Conservation (phyloP, 2,113 vertebrate genomes). For the Oncorhynchus tshawytscha region DNA sequence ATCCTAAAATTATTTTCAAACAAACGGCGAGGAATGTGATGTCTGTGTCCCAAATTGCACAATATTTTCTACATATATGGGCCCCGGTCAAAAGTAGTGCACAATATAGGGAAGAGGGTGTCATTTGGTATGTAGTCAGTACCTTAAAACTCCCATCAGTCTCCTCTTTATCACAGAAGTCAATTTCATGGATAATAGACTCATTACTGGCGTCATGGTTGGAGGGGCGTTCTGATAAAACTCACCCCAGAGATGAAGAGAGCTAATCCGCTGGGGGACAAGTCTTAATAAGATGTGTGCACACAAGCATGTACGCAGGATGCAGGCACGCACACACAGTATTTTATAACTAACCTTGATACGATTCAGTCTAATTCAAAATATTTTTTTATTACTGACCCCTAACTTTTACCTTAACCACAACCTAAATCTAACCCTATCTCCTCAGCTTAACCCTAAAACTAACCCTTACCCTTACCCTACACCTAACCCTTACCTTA, state of each 20-base stretch:
- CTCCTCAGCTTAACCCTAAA: too few relatives aligned
- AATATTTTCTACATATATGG: too few relatives aligned
- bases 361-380: too few relatives aligned
- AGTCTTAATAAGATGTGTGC: constrained; percentile 51
- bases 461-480: too few relatives aligned
- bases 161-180: constrained; percentile 69
- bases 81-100: too few relatives aligned
- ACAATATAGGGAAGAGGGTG: too few relatives aligned
- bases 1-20: constrained; percentile 54
- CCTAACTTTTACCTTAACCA: too few relatives aligned
- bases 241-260: constrained; percentile 55
- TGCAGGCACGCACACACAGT: not conserved
- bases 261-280: constrained; percentile 51
- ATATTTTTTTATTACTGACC: too few relatives aligned
- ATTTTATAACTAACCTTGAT: too few relatives aligned
- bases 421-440: too few relatives aligned
- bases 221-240: constrained; percentile 63
- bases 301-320: not conserved
- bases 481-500: too few relatives aligned
- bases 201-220: constrained; percentile 73
- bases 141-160: constrained; percentile 47
- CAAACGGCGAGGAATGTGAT: constrained; percentile 53
- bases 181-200: constrained; percentile 77
- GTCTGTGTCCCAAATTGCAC: not conserved
- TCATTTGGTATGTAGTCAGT: too few relatives aligned